Percentiles rank a stretch among this genome's conserved stretches.
These are phyloP conservation scores for Eptatretus atami DNA, from an alignment of 2,797 vertebrate species.

Conservation along the genomic window DNA sequence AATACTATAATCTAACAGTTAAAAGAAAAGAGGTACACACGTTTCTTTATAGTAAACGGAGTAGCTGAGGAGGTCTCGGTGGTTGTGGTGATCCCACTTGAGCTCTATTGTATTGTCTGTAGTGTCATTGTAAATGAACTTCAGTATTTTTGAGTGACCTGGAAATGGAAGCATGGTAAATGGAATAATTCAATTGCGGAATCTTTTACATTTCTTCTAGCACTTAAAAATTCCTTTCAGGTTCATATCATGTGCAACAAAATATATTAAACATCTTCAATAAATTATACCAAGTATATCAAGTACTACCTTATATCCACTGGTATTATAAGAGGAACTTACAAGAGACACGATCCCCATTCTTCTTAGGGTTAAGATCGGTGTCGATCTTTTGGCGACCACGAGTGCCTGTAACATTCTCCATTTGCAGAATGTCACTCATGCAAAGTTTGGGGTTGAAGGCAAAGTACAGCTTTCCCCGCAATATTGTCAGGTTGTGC, in stretches of 20 bases:
- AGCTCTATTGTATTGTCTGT: background rate
- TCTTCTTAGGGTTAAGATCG: background rate
- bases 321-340: background rate
- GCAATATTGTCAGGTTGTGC: constrained; percentile 2
- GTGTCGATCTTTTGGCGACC: background rate
- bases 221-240: too few relatives aligned
- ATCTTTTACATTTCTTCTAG: too few relatives aligned
- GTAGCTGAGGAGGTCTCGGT: constrained; percentile 5
- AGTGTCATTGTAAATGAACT: background rate
- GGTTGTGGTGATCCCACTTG: background rate
- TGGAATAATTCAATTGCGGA: too few relatives aligned
- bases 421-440: background rate
- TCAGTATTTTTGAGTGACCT: background rate
- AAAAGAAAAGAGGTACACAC: background rate
- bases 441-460: constrained; percentile 2
- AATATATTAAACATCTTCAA: too few relatives aligned
- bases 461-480: constrained; percentile 2
- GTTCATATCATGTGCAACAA: too few relatives aligned
- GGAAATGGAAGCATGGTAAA: too few relatives aligned
- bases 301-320: too few relatives aligned
- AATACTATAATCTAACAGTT: too few relatives aligned
- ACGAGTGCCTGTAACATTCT: constrained; percentile 1
- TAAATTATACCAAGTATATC: too few relatives aligned
- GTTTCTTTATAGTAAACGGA: constrained; percentile 3
- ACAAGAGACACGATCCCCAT: constrained; percentile 1